Conservation (phyloP, 2,113 vertebrate species). For the Ophiodon elongatus region DNA sequence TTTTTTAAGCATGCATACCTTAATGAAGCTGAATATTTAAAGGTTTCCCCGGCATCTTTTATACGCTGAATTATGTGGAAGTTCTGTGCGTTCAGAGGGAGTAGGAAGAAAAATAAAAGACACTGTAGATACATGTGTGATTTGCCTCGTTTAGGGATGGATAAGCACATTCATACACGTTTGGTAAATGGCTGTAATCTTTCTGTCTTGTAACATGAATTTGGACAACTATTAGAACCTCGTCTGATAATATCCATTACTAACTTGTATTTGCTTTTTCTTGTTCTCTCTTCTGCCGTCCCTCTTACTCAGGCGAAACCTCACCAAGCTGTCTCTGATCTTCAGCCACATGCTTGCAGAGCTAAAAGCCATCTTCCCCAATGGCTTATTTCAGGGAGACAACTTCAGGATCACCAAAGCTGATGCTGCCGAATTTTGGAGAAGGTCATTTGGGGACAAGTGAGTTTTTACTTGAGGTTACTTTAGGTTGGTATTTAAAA, state of each 20-base stretch:
- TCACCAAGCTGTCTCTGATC: constrained; percentile 97
- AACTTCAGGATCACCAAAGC: constrained; percentile 99
- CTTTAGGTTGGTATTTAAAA: no score
- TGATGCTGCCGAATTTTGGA: constrained; percentile 98
- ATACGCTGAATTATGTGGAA: neutral
- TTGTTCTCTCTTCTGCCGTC: neutral
- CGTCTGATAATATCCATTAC: neutral
- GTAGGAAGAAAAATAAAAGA: neutral
- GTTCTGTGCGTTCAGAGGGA: neutral
- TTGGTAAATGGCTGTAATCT: neutral
- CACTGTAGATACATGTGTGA: neutral
- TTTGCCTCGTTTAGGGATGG: neutral
- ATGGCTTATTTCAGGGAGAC: constrained; percentile 96
- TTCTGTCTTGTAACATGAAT: neutral
- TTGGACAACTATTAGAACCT: neutral
- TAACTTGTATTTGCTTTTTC: neutral
- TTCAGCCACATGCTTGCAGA: constrained; percentile 99
- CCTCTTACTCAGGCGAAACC: constrained; percentile 88
- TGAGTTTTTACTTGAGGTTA: constrained; percentile 79
- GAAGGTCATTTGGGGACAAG: constrained; percentile 97
- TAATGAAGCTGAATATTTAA: neutral
- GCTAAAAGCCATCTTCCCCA: constrained; percentile 98
- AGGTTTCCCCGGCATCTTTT: neutral
- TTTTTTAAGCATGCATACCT: neutral
- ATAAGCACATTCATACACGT: neutral